phyloP scores from a whole-genome alignment of 2,888 invertebrate genomes.

The Mimas tiliae region DNA sequence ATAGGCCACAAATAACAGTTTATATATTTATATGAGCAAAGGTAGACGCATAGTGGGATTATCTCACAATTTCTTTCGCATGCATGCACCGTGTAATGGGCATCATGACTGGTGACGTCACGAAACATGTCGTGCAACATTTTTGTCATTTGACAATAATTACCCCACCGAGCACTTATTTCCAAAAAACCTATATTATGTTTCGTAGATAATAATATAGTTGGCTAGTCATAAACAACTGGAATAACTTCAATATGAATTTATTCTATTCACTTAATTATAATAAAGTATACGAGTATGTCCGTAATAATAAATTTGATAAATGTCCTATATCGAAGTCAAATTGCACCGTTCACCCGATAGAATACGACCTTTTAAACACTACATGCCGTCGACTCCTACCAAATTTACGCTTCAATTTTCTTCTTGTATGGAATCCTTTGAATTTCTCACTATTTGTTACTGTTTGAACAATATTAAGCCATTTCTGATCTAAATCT shows the following conservation, averaged over 20 bases:
- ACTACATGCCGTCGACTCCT: constrained; percentile 64
- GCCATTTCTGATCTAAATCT: constrained; percentile 73
- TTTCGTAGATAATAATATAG: background rate
- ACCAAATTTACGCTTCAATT: constrained; percentile 71
- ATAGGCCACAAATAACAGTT: too few species aligned
- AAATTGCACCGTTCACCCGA: constrained; percentile 53
- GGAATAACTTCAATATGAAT: background rate
- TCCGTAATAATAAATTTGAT: constrained; percentile 26
- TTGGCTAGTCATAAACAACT: background rate
- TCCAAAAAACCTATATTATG: background rate
- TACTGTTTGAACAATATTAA: constrained; percentile 59
- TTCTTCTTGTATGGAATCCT: constrained; percentile 60
- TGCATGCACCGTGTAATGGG: too few species aligned
- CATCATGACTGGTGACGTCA: too few species aligned
- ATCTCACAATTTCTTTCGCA: too few species aligned
- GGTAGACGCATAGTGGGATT: too few species aligned
- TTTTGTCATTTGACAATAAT: too few species aligned
- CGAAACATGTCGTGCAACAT: too few species aligned
- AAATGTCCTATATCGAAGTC: constrained; percentile 22
- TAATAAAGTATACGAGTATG: constrained; percentile 24
- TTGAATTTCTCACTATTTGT: constrained; percentile 65
- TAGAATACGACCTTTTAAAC: constrained; percentile 77
- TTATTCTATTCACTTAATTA: constrained; percentile 24
- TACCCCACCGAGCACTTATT: too few species aligned
- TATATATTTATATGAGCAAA: too few species aligned